Base-by-base conservation (phyloP, 2,797 vertebrate species). In the Propithecus deckenii region DNA sequence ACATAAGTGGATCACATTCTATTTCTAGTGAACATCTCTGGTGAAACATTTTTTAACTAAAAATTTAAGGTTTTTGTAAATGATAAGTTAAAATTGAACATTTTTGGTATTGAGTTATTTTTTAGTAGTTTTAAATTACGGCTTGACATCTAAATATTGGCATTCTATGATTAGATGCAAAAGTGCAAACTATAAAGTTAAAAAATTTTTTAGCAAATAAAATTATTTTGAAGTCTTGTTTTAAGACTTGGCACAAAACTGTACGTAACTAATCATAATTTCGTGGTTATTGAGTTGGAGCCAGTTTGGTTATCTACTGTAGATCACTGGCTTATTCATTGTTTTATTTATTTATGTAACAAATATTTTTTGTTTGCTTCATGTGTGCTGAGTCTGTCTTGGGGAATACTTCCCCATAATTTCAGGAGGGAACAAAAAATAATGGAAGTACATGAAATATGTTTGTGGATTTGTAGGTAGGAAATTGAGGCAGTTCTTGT, bases 371-470 rank as follows among this genome's bases (percentile, higher is more conserved):
- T 95, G 4, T 75, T 96, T 93, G 18, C 32, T 55, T 90, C 15
- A 9, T 85, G 43, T 96, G 12, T 94, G 20, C n/a, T 28, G 95
- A 63, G 20, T 74, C 20, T 86, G 4, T 94, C 48, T 63, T 86
- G 41, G 38, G 38, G 28, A 90, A 78, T 81, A 89, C 4, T 52
- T 91, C 63, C 89, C 63, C 46, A 38, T 95, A 57, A 92, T 94
- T 96, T 89, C 10, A 94, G 32, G 11, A 86, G 59, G 30, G 14
- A 90, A 86, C 55, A 89, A 92, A 94, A 94, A 81, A 57, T 67
- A 86, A 57, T 78, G 28, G 18, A 55, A 85, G 25, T 87, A 8
- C 28, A 20, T 79, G 7, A 88, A 94, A 84, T 79, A 28, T 74
- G 22, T 74, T 94, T 63, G 11, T 84, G 18, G 48, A 88, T 76